Evolutionary conservation across 2,113 vertebrate species (phyloP).

Genomic region (Clarias macrocephalus): DNA sequence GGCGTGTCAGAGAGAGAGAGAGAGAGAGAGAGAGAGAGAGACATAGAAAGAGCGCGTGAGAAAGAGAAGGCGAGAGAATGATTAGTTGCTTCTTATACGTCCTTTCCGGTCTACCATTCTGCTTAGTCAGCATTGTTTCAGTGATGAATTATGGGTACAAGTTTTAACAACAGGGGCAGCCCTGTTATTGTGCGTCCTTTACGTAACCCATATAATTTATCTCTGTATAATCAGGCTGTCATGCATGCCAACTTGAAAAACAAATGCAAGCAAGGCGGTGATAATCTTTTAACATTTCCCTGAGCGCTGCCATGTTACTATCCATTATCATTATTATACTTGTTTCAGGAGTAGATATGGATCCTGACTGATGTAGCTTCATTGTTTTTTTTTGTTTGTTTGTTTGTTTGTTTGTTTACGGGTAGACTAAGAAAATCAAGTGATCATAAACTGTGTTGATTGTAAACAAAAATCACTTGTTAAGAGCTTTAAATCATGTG

Average conservation of each 20-base stretch:
- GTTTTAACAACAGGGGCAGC: conserved; percentile 24
- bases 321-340: conserved; percentile 18
- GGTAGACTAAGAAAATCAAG: neutral
- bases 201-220: conserved; percentile 36
- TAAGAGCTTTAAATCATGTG: neutral
- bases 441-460: neutral
- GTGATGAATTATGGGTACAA: conserved; percentile 37
- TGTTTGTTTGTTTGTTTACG: no score
- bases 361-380: neutral
- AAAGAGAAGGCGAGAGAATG: neutral
- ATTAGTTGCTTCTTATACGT: conserved; percentile 13
- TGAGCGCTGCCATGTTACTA: conserved; percentile 9
- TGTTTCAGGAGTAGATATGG: neutral
- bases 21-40: conserved; percentile 9
- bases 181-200: conserved; percentile 31
- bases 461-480: neutral
- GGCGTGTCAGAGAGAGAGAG: neutral
- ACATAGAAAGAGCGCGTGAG: neutral
- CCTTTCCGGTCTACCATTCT: conserved; percentile 25
- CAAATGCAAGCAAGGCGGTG: neutral
- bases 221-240: conserved; percentile 36
- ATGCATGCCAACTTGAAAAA: neutral
- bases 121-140: conserved; percentile 28
- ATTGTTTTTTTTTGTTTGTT: neutral
- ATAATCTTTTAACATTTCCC: conserved; percentile 20